These are phyloP conservation scores for Hydroisotoma schaefferi DNA, from an alignment of 2,888 invertebrate genomes.

Conservation along the genomic window DNA sequence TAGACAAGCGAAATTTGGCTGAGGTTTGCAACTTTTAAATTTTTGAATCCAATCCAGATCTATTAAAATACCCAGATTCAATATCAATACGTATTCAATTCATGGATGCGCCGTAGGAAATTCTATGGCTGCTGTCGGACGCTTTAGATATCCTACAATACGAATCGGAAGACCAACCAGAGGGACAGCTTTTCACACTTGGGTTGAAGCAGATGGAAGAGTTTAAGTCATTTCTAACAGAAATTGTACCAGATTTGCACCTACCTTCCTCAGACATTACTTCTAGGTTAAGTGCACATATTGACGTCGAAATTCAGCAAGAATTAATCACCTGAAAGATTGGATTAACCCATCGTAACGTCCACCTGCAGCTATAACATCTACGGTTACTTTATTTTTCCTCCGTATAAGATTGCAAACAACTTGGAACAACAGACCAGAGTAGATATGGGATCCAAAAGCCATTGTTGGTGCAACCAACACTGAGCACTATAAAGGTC, in stretches of 20 bases:
- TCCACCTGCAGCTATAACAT: slow-evolving; percentile 81
- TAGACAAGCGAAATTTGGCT: no score
- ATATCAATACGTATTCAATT: not conserved
- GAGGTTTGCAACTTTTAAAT: no score
- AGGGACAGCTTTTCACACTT: slow-evolving; percentile 38
- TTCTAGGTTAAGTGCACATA: not conserved
- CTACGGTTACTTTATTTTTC: slow-evolving; percentile 58
- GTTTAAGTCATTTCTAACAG: slow-evolving; percentile 31
- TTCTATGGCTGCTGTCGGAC: slow-evolving; percentile 31
- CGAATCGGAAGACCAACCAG: slow-evolving; percentile 47
- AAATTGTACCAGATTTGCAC: slow-evolving; percentile 28
- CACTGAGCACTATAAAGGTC: slow-evolving; percentile 56
- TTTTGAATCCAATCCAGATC: no score
- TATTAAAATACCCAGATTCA: slow-evolving; percentile 4
- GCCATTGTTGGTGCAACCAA: slow-evolving; percentile 61
- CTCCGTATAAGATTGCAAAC: slow-evolving; percentile 60
- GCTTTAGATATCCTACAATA: slow-evolving; percentile 43
- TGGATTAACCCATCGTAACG: slow-evolving; percentile 80
- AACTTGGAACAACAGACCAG: slow-evolving; percentile 67
- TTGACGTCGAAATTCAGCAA: not conserved
- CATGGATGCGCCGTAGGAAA: no score
- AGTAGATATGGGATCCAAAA: slow-evolving; percentile 62
- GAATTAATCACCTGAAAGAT: slow-evolving; percentile 60
- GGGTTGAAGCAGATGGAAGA: slow-evolving; percentile 36
- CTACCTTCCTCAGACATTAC: not conserved